phyloP scores from a whole-genome alignment of 2,797 vertebrate genomes.

The Pelobates cultripes region DNA sequence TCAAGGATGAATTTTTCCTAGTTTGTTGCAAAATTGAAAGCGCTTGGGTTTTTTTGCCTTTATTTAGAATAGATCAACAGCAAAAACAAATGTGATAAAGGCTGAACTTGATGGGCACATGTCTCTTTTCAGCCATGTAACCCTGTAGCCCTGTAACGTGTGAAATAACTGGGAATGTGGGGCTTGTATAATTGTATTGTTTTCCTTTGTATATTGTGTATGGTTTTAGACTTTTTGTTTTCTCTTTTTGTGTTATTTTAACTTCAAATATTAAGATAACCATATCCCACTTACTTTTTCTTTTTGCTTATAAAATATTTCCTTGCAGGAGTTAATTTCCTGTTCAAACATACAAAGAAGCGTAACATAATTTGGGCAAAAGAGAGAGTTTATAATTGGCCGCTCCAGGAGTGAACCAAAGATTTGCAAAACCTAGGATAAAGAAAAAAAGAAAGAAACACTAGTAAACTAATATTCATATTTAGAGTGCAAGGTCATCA shows the following conservation, averaged over 20 bases:
- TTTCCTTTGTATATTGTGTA: no score
- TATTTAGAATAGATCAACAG: no score
- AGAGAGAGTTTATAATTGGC: conserved; percentile 69
- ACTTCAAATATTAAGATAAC: conserved; percentile 39
- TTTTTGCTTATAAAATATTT: conserved; percentile 74
- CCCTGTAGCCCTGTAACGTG: no score
- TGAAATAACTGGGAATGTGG: no score
- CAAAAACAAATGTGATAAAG: no score
- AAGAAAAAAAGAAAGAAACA: background rate
- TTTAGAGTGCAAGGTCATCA: no score
- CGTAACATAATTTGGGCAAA: conserved; percentile 71
- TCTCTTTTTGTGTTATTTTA: background rate
- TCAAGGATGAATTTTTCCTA: no score
- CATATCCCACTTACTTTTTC: conserved; percentile 64
- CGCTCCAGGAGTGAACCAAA: conserved; percentile 76
- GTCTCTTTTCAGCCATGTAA: no score
- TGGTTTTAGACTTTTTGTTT: background rate
- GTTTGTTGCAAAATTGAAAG: no score
- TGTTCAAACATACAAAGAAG: conserved; percentile 75
- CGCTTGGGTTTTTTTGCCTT: no score
- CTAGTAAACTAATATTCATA: background rate
- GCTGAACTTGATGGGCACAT: no score
- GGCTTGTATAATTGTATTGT: no score
- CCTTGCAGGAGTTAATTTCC: conserved; percentile 73
- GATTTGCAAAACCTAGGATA: conserved; percentile 70